Evolutionary conservation across 2,113 vertebrate species (phyloP).

Genomic region (Hassar affinis): DNA sequence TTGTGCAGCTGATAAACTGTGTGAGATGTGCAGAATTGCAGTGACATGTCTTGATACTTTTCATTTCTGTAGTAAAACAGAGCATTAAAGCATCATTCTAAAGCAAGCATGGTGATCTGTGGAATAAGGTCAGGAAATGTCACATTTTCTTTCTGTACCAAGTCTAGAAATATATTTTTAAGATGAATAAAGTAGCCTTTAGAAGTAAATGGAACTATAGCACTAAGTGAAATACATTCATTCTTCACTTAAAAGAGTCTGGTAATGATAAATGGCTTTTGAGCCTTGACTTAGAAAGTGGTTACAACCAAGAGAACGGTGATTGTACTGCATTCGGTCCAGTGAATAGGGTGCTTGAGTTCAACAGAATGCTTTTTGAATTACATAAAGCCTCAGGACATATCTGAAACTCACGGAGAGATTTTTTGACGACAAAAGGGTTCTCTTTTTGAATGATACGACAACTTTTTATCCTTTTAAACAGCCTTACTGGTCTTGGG

Average conservation of each 20-base stretch:
- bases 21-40: neutral
- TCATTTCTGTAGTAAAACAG: neutral
- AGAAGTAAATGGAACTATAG: neutral
- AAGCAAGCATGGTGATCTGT: neutral
- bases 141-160: neutral
- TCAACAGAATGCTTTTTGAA: neutral
- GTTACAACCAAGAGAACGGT: slow-evolving; percentile 4
- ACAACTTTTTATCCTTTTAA: neutral
- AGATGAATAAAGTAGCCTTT: neutral
- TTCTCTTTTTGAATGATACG: neutral
- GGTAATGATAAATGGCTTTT: neutral
- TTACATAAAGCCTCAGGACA: neutral
- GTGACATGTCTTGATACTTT: neutral
- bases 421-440: neutral
- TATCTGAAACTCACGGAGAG: neutral
- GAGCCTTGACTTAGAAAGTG: slow-evolving; percentile 8
- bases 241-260: neutral
- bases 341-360: neutral
- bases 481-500: neutral
- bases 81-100: neutral
- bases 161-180: neutral
- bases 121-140: neutral
- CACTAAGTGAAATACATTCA: neutral
- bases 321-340: neutral
- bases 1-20: neutral